These are phyloP conservation scores for Hypomesus transpacificus DNA, from an alignment of 2,113 vertebrate genomes.

Conservation along the genomic window DNA sequence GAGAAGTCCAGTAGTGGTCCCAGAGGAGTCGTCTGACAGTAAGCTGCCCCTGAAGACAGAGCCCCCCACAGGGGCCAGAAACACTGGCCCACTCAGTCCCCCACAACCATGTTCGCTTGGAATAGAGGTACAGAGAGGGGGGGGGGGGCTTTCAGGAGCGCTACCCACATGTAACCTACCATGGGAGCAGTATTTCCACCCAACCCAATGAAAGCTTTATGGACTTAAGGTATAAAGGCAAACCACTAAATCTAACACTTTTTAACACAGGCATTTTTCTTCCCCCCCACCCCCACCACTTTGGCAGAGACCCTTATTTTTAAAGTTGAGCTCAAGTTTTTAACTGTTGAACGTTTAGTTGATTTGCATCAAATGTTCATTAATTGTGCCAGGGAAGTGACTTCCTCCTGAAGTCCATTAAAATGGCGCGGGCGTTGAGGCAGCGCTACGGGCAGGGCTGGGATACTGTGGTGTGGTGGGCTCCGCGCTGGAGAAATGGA, in stretches of 20 bases:
- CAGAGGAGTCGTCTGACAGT: constrained; percentile 57
- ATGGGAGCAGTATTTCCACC: constrained; percentile 89
- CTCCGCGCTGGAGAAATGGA: constrained; percentile 69
- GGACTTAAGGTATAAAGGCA: constrained; percentile 91
- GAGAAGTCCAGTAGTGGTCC: constrained; percentile 70
- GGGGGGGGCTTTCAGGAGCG: constrained; percentile 36
- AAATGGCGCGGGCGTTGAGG: constrained; percentile 32
- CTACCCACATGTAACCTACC: constrained; percentile 79
- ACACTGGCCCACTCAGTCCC: constrained; percentile 38
- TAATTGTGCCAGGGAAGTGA: constrained; percentile 70
- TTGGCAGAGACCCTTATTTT: constrained; percentile 19
- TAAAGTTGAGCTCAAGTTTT: constrained; percentile 6
- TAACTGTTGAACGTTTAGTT: constrained; percentile 72
- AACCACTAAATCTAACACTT: constrained; percentile 89
- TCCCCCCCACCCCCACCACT: constrained; percentile 52
- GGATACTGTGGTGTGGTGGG: constrained; percentile 57
- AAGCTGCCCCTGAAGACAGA: constrained; percentile 49
- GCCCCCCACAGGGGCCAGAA: constrained; percentile 40
- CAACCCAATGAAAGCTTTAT: constrained; percentile 92
- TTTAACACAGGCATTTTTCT: constrained; percentile 78
- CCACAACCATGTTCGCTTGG: constrained; percentile 49
- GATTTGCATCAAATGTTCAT: constrained; percentile 83
- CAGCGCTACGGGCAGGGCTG: constrained; percentile 46
- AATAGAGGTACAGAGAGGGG: constrained; percentile 47
- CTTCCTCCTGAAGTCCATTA: constrained; percentile 84